Evolutionary conservation across 37 sponge, comb jelly and placozoan species (phyloP).

Genomic region (Axinella damicornis): DNA sequence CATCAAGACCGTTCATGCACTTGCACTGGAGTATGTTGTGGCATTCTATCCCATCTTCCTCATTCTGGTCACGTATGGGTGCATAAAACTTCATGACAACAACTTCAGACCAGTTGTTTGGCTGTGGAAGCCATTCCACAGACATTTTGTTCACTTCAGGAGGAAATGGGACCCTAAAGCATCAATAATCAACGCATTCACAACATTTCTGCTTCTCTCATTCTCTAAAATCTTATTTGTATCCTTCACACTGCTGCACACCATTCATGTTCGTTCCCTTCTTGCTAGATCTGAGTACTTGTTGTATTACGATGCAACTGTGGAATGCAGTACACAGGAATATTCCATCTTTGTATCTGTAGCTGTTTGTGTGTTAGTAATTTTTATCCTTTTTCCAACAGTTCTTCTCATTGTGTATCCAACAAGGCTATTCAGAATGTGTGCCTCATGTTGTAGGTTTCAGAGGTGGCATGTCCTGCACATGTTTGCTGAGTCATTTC

Average conservation of each 20-base stretch:
- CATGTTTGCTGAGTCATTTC: conserved; percentile 21
- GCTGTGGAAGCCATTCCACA: conserved; percentile 25
- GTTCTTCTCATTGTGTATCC: conserved; percentile 27
- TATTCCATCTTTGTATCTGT: conserved; percentile 3
- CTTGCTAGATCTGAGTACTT: background rate
- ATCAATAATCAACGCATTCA: conserved; percentile 50
- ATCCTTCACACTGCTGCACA: conserved; percentile 25
- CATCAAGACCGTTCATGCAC: conserved; percentile 14
- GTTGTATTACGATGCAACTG: background rate
- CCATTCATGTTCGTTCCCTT: background rate
- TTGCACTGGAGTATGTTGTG: conserved; percentile 29
- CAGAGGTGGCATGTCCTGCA: conserved; percentile 22
- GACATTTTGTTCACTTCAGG: conserved; percentile 12
- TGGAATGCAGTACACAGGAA: background rate
- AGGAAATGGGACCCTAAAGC: conserved; percentile 27
- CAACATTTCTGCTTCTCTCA: conserved; percentile 65
- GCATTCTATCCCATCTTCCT: conserved; percentile 46
- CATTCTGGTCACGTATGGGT: background rate
- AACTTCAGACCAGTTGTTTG: conserved; percentile 7
- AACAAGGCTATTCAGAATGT: conserved; percentile 1
- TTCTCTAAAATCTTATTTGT: conserved; percentile 61
- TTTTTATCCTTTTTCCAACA: conserved; percentile 16
- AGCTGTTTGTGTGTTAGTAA: background rate
- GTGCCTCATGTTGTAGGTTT: background rate
- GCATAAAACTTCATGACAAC: conserved; percentile 15